phyloP scores from a whole-genome alignment of 2,888 invertebrate genomes.

The Criorhina ranunculi region DNA sequence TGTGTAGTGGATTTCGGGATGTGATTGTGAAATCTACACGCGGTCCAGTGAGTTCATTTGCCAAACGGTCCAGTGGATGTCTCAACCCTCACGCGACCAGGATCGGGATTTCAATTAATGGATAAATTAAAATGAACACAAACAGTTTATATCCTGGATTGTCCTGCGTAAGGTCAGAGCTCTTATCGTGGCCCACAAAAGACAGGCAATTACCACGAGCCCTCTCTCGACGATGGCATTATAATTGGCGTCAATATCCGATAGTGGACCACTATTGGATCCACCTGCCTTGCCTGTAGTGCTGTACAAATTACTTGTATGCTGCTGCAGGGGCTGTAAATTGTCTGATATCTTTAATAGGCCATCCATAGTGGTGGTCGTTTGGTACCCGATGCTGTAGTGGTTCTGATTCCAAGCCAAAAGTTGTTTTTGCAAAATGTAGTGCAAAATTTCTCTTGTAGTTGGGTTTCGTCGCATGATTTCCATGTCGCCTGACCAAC shows the following conservation, averaged over 20 bases:
- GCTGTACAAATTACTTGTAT: constrained; percentile 74
- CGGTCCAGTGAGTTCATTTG: constrained; percentile 58
- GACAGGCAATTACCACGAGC: constrained; percentile 67
- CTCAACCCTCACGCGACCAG: constrained; percentile 54
- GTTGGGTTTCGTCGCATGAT: constrained; percentile 51
- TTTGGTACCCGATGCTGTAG: constrained; percentile 14
- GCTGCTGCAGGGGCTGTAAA: constrained; percentile 76
- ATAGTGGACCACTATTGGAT: constrained; percentile 59
- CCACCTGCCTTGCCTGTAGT: constrained; percentile 43
- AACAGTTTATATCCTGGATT: constrained; percentile 64
- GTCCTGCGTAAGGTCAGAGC: constrained; percentile 17
- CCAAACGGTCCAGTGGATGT: constrained; percentile 41
- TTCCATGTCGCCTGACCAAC: constrained; percentile 63
- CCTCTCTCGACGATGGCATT: constrained; percentile 58
- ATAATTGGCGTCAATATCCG: constrained; percentile 76
- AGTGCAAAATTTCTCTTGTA: constrained; percentile 49
- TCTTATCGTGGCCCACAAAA: constrained; percentile 60
- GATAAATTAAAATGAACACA: constrained; percentile 77
- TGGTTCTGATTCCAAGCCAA: constrained; percentile 64
- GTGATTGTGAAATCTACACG: constrained; percentile 63
- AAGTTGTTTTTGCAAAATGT: constrained; percentile 56
- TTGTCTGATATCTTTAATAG: constrained; percentile 77
- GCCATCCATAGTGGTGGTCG: constrained; percentile 67
- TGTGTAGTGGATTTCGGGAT: constrained; percentile 65
- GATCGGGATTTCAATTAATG: constrained; percentile 75